Conservation (phyloP, 2,888 invertebrate genomes). For the Leucozona laternaria region DNA sequence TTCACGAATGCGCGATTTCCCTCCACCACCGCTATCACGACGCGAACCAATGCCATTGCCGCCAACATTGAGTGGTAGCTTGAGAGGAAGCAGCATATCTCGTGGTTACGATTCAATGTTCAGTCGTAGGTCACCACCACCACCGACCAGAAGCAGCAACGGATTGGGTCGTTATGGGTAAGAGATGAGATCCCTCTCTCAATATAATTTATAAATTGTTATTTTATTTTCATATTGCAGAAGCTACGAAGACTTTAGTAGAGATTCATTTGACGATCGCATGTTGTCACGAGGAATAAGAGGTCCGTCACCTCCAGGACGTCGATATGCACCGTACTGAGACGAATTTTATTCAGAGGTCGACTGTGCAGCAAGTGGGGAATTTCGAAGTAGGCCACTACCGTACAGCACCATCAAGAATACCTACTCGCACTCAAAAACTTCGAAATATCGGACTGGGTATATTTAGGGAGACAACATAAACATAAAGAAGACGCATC, state of each 20-base stretch:
- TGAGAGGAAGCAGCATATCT: slow-evolving; percentile 86
- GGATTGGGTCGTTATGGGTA: slow-evolving; percentile 83
- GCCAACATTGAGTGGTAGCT: slow-evolving; percentile 85
- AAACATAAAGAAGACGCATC: slow-evolving; percentile 36
- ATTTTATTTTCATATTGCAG: slow-evolving; percentile 83
- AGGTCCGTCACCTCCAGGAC: slow-evolving; percentile 92
- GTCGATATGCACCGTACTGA: slow-evolving; percentile 94
- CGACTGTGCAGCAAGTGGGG: slow-evolving; percentile 49
- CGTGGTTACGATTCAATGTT: slow-evolving; percentile 90
- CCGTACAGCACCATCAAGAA: slow-evolving; percentile 56
- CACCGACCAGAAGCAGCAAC: slow-evolving; percentile 85
- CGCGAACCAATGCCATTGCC: slow-evolving; percentile 92
- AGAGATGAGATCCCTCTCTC: slow-evolving; percentile 29
- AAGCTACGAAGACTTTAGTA: slow-evolving; percentile 94
- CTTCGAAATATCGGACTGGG: slow-evolving; percentile 67
- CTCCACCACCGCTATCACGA: slow-evolving; percentile 90
- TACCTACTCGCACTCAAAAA: slow-evolving; percentile 64
- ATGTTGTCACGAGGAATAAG: slow-evolving; percentile 86
- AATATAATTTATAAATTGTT: background rate
- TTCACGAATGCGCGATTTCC: slow-evolving; percentile 85
- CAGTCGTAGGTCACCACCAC: slow-evolving; percentile 89
- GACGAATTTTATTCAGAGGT: slow-evolving; percentile 81
- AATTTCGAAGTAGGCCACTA: slow-evolving; percentile 58
- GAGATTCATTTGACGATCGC: slow-evolving; percentile 94
- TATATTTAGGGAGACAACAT: slow-evolving; percentile 51